These are phyloP conservation scores for Pteronura brasiliensis DNA, from an alignment of 2,113 vertebrate species.

Conservation along the genomic window DNA sequence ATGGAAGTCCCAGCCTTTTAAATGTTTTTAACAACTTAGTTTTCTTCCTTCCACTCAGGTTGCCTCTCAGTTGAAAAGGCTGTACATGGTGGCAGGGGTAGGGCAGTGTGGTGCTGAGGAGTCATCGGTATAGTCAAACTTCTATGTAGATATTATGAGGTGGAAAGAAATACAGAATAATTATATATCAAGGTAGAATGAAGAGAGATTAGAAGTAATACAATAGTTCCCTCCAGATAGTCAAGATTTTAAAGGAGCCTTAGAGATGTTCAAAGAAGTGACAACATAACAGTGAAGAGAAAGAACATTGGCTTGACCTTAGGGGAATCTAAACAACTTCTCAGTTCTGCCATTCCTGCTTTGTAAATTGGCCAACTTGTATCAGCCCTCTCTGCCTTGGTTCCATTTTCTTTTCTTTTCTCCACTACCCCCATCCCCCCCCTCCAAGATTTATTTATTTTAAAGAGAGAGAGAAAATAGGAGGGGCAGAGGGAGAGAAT, in stretches of 20 bases:
- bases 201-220: constrained; percentile 16
- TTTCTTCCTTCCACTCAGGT: background rate
- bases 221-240: background rate
- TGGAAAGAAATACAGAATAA: constrained; percentile 20
- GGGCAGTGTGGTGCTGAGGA: background rate
- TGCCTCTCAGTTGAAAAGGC: background rate
- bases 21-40: background rate
- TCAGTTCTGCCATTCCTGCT: background rate
- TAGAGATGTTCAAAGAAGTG: background rate
- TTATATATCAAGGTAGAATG: background rate
- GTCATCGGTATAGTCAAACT: background rate
- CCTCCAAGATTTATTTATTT: background rate
- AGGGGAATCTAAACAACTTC: background rate
- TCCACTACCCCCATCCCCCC: too few relatives aligned
- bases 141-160: background rate
- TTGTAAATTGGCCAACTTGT: background rate
- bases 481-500: background rate
- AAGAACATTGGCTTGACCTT: background rate
- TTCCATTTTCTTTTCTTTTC: background rate
- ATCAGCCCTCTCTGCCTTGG: background rate
- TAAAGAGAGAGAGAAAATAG: background rate
- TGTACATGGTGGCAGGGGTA: background rate
- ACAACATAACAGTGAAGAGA: background rate
- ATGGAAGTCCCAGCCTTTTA: background rate
- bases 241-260: constrained; percentile 6